Evolutionary conservation across 2,888 invertebrate species (phyloP).

Genomic region (Pseudococcus longispinus): DNA sequence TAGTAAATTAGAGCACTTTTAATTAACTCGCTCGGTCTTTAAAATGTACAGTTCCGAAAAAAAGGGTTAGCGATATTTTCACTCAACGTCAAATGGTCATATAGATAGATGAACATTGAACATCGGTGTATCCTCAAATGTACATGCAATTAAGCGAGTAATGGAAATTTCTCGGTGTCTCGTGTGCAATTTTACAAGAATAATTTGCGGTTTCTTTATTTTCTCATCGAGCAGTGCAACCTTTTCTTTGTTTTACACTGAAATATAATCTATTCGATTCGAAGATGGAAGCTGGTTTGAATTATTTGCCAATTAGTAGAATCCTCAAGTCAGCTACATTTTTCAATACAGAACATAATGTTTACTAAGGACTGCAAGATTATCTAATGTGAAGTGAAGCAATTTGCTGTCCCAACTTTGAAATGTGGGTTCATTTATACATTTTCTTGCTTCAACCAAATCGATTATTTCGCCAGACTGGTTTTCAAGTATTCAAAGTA

Average conservation of each 20-base stretch:
- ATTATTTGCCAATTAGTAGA: too few relatives aligned
- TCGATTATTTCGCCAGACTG: too few relatives aligned
- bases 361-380: too few relatives aligned
- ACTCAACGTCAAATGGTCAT: neutral
- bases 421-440: too few relatives aligned
- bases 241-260: neutral
- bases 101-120: neutral
- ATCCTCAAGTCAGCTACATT: too few relatives aligned
- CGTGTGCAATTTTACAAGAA: neutral
- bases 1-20: neutral
- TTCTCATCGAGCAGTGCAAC: neutral
- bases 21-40: slow-evolving; percentile 33
- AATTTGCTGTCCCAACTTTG: too few relatives aligned
- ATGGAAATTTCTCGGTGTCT: neutral
- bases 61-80: neutral
- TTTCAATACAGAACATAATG: too few relatives aligned
- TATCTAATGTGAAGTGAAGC: too few relatives aligned
- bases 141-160: neutral
- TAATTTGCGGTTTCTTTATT: neutral
- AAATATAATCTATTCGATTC: too few relatives aligned
- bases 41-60: neutral
- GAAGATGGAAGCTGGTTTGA: too few relatives aligned
- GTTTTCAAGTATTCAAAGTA: too few relatives aligned
- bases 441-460: too few relatives aligned
- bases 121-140: neutral